A percentile compares a stretch with the other conserved stretches of the same genome.
These are phyloP conservation scores for Fulmarus glacialis DNA, from an alignment of 2,113 vertebrate species.

Conservation along the genomic window DNA sequence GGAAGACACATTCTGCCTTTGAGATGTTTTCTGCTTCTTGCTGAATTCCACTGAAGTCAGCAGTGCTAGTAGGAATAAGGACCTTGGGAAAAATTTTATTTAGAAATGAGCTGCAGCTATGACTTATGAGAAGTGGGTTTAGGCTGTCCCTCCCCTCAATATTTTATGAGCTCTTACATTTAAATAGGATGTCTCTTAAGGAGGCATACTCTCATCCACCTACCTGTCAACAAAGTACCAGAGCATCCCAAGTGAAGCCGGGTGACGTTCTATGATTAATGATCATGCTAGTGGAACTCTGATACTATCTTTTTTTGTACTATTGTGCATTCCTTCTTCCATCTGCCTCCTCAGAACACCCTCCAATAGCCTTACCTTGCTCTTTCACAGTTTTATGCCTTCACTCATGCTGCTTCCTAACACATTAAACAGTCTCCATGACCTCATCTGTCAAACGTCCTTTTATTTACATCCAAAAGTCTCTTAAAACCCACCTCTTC, in stretches of 20 bases:
- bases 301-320: background rate
- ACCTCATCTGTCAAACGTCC: background rate
- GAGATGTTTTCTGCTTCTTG: background rate
- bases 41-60: background rate
- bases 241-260: background rate
- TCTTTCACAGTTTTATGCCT: background rate
- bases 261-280: background rate
- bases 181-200: background rate
- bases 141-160: background rate
- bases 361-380: background rate
- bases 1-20: background rate
- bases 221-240: background rate
- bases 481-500: slow-evolving; percentile 8
- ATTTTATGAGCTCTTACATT: background rate
- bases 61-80: background rate
- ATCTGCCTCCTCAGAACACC: background rate
- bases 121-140: background rate
- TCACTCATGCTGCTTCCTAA: background rate
- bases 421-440: slow-evolving; percentile 31
- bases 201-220: background rate
- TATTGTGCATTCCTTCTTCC: background rate
- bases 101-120: background rate
- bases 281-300: background rate
- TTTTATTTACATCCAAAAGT: slow-evolving; percentile 58
- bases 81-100: background rate